Conservation (phyloP, 2,797 vertebrate genomes). For the Picus viridis region DNA sequence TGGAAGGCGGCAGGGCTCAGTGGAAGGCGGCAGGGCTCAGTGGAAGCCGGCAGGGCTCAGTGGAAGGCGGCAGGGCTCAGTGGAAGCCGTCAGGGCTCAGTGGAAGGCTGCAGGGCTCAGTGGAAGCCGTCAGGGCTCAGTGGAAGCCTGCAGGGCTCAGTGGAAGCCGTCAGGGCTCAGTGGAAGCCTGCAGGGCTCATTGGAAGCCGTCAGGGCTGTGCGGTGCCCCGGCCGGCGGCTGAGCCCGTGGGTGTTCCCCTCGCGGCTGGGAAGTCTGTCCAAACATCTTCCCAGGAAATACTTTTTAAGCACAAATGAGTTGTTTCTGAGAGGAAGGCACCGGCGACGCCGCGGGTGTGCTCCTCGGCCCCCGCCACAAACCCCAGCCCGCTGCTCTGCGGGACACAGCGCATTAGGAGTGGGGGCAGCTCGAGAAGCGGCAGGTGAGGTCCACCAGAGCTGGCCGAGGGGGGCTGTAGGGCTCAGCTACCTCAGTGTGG, state of each 20-base stretch:
- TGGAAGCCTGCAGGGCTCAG: too few species aligned
- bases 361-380: not conserved
- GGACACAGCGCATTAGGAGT: not conserved
- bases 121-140: too few species aligned
- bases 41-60: too few species aligned
- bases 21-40: too few species aligned
- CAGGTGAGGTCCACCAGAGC: not conserved
- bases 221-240: not conserved
- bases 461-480: fast-evolving
- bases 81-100: too few species aligned
- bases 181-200: not conserved
- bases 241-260: not conserved
- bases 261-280: not conserved
- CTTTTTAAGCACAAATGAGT: not conserved
- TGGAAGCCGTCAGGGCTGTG: not conserved
- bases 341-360: not conserved
- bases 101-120: too few species aligned
- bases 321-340: not conserved
- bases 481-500: not conserved
- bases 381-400: not conserved
- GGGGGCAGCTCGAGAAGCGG: too few species aligned
- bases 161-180: too few species aligned
- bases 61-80: too few species aligned
- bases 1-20: not conserved
- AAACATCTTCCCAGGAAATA: not conserved